phyloP scores from a whole-genome alignment of 2,888 invertebrate genomes.

The Tyria jacobaeae region DNA sequence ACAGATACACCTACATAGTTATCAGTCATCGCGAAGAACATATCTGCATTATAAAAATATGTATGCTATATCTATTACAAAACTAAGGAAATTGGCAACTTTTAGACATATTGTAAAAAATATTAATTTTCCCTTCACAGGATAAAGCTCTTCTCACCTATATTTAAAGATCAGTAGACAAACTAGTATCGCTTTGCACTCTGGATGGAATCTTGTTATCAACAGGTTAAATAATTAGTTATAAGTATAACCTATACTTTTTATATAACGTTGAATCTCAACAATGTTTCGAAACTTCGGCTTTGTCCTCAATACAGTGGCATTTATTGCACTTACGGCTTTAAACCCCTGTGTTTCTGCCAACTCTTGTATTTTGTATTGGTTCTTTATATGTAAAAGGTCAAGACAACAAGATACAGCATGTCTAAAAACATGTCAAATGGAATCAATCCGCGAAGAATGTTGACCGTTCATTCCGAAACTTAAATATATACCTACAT shows the following conservation, averaged over 20 bases:
- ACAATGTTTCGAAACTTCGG: not conserved
- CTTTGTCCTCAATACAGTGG: not conserved
- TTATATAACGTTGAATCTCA: not conserved
- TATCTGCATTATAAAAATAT: constrained; percentile 1
- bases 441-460: too few species aligned
- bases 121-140: not conserved
- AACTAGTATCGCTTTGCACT: too few species aligned
- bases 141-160: not conserved
- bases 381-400: not conserved
- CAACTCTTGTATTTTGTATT: not conserved
- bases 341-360: not conserved
- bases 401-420: too few species aligned
- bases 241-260: too few species aligned
- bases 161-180: not conserved
- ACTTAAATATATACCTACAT: too few species aligned
- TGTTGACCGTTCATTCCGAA: too few species aligned
- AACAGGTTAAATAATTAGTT: too few species aligned
- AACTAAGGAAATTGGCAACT: not conserved
- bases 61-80: not conserved
- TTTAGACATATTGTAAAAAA: not conserved
- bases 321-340: not conserved
- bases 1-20: constrained; percentile 10
- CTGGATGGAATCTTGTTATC: too few species aligned
- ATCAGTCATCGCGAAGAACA: not conserved
- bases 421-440: too few species aligned